Evolutionary conservation across 2,888 invertebrate species (phyloP).

Genomic region (Caradrina clavipalpis): DNA sequence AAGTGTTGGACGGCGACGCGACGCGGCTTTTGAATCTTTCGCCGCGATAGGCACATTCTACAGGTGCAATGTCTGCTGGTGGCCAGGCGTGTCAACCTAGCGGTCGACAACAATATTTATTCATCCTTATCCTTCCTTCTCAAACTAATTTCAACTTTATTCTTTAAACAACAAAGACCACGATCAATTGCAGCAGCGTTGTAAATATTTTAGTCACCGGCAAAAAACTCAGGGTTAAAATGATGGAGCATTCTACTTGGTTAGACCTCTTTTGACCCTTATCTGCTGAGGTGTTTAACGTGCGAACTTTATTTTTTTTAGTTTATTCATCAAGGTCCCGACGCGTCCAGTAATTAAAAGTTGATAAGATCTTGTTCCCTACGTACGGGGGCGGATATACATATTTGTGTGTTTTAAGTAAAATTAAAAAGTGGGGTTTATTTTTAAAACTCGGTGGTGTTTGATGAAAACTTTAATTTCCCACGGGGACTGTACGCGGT

Average conservation of each 20-base stretch:
- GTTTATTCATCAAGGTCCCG: slow-evolving; percentile 45
- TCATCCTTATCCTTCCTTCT: slow-evolving; percentile 23
- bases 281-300: slow-evolving; percentile 70
- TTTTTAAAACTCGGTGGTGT: slow-evolving; percentile 69
- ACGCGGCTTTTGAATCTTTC: slow-evolving; percentile 86
- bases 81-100: slow-evolving; percentile 82
- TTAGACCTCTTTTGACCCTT: slow-evolving; percentile 66
- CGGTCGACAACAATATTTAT: slow-evolving; percentile 55
- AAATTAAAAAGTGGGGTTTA: slow-evolving; percentile 69
- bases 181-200: not conserved
- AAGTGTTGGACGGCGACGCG: slow-evolving; percentile 75
- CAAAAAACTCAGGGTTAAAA: slow-evolving; percentile 73
- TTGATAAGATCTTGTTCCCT: slow-evolving; percentile 60
- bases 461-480: slow-evolving; percentile 80
- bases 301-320: slow-evolving; percentile 64
- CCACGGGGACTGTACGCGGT: slow-evolving; percentile 75
- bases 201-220: slow-evolving; percentile 35
- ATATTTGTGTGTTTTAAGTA: slow-evolving; percentile 61
- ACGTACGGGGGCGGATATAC: slow-evolving; percentile 48
- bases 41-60: slow-evolving; percentile 86
- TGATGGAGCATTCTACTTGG: slow-evolving; percentile 69
- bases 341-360: slow-evolving; percentile 60
- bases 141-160: slow-evolving; percentile 69
- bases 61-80: slow-evolving; percentile 86
- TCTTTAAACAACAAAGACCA: slow-evolving; percentile 2